phyloP scores from a whole-genome alignment of 2,888 invertebrate genomes.

The Julus scandinavius region DNA sequence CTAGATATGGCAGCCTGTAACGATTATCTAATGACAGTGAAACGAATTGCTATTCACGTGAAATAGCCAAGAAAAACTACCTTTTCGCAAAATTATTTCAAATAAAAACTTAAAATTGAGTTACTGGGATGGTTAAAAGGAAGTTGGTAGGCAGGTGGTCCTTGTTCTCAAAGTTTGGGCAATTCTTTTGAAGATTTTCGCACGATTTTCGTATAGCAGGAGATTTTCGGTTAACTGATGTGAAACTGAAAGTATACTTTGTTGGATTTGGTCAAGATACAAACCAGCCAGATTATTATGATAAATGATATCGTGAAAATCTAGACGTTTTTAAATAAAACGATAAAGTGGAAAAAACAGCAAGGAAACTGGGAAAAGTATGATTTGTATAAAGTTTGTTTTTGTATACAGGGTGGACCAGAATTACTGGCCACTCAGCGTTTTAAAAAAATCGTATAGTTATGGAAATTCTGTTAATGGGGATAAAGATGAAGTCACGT shows the following conservation, averaged over 20 bases:
- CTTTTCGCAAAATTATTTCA: not conserved
- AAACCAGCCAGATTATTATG: too few relatives aligned
- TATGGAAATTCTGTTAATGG: too few relatives aligned
- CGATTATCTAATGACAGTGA: not conserved
- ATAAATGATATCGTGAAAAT: too few relatives aligned
- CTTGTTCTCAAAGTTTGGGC: not conserved
- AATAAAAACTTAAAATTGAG: not conserved
- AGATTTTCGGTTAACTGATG: not conserved
- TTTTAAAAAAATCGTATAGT: too few relatives aligned
- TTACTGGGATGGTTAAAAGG: not conserved
- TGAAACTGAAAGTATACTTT: not conserved
- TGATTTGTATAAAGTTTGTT: too few relatives aligned
- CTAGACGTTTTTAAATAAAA: too few relatives aligned
- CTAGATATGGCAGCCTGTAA: not conserved
- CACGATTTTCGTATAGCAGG: not conserved
- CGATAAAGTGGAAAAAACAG: too few relatives aligned
- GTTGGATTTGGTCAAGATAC: not conserved
- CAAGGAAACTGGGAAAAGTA: too few relatives aligned
- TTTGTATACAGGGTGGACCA: too few relatives aligned
- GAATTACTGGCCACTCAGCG: too few relatives aligned
- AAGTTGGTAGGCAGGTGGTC: not conserved
- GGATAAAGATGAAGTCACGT: too few relatives aligned
- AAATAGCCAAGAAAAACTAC: not conserved
- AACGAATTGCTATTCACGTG: not conserved
- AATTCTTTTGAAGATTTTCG: slow-evolving; percentile 5